Evolutionary conservation across 2,113 vertebrate genomes (phyloP).

Genomic region (Bos taurus): DNA sequence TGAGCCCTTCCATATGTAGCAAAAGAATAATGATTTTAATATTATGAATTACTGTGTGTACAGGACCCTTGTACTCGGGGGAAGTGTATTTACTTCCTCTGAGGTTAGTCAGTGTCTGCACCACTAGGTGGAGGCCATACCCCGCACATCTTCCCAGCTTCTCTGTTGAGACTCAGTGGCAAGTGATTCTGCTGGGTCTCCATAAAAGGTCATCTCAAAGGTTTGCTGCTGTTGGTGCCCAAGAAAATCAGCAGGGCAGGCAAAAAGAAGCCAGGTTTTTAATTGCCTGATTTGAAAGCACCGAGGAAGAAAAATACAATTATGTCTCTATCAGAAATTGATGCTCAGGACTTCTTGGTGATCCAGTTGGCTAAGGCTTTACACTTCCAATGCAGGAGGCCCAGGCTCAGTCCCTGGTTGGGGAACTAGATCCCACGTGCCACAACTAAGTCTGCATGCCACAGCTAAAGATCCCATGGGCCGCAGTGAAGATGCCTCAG

Average conservation of each 20-base stretch:
- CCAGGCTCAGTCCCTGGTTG: not conserved
- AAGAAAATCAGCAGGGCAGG: not conserved
- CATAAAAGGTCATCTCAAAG: not conserved
- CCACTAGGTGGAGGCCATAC: slow-evolving; percentile 63
- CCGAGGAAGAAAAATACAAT: not conserved
- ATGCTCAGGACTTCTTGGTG: not conserved
- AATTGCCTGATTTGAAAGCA: not conserved
- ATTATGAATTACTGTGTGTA: not conserved
- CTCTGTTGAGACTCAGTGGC: not conserved
- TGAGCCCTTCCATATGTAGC: not conserved
- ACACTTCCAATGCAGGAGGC: not conserved
- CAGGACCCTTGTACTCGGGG: not conserved
- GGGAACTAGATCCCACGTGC: not conserved
- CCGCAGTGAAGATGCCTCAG: not conserved
- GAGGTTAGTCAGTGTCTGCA: not conserved
- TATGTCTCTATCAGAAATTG: not conserved
- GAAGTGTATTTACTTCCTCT: not conserved
- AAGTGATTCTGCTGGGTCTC: not conserved
- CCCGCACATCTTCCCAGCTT: not conserved
- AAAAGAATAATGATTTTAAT: not conserved
- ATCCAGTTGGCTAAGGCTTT: not conserved
- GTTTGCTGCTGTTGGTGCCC: not conserved
- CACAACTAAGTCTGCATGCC: not conserved
- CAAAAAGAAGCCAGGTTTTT: not conserved
- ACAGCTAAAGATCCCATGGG: not conserved